Base-by-base conservation (phyloP, 2,113 vertebrate species). In the Anhinga rufa region DNA sequence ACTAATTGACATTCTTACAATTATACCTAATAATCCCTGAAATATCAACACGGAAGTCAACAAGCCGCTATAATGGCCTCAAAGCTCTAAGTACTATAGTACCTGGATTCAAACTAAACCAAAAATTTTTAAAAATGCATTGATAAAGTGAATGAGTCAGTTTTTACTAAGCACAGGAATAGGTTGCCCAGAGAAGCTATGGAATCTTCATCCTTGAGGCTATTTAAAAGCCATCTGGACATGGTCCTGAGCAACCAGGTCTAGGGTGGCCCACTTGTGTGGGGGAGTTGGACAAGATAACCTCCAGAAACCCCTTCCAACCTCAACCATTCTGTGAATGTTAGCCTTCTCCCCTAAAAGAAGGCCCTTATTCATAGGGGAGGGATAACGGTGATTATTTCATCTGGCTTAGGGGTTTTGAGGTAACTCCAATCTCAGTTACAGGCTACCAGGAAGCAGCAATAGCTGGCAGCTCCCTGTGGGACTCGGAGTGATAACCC, bases 1-100 rank as follows among this genome's bases (percentile, higher is more conserved):
- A 48, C 69, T 83, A 92, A 94, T 77, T 95, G 78, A 78, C 34
- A 78, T 52, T 61, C 29, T 58, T 44, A 72, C 17, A 81, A 69
- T 74, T 78, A 57, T 17, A 75, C 12, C 3, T 18, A 66, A 52
- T 74, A 70, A 92, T 61, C 32, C 78, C 26, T 32, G 12, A 82
- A 90, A 70, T 51, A 94, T 32, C 65, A 78, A 38, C 60, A 61
- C 15, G 31, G 13, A 82, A 86, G 31, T 25, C 52, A 96, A 82
- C 51, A 77, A 88, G 34, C 44, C 90, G 40, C 44, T 83, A 58
- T 60, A 83, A 64, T 40, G 34, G 65, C 25, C 88, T 28, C 22
- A 54, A 51, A 78, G 22, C 32, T 90, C 60, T 77, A 74, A 80
- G 54, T 15, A 55, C 20, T 79, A 29, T 38, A 79, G 21, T 40